A percentile compares a stretch with the other conserved stretches of the same genome.
Conservation (phyloP, 2,113 vertebrate species). For the Silurus meridionalis region DNA sequence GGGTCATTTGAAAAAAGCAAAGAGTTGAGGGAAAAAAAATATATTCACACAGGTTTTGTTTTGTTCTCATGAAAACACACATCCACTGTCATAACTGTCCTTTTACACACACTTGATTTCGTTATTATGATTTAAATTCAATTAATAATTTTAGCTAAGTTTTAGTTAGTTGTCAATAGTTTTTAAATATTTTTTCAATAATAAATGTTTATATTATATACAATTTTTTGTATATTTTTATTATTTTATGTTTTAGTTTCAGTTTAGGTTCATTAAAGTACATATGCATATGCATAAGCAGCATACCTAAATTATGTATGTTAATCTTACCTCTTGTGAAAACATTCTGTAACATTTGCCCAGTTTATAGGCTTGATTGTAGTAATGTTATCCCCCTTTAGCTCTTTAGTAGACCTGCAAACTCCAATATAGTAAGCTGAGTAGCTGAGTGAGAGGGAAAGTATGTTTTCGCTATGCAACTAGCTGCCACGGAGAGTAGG, state of each 20-base stretch:
- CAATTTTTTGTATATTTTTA: too few relatives aligned
- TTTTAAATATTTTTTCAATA: too few relatives aligned
- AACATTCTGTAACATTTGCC: not conserved
- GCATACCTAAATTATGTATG: too few relatives aligned
- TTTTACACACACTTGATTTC: not conserved
- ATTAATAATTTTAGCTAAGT: not conserved
- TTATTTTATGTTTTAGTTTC: too few relatives aligned
- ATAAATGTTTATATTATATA: too few relatives aligned
- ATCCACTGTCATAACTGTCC: not conserved
- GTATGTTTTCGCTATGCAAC: not conserved
- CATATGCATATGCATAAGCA: not conserved
- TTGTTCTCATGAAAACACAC: not conserved
- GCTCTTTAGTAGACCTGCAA: not conserved
- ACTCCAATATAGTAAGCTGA: not conserved
- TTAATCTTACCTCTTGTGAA: not conserved
- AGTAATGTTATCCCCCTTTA: not conserved
- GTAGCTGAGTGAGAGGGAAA: not conserved
- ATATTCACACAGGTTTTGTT: not conserved
- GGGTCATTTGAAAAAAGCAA: slow-evolving; percentile 1
- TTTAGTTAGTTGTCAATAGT: not conserved
- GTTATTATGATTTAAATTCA: not conserved
- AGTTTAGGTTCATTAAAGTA: not conserved
- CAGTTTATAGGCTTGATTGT: not conserved
- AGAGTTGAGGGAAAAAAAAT: not conserved
- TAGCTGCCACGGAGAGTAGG: not conserved